Evolutionary conservation across 2,888 invertebrate genomes (phyloP).

Genomic region (Lampropteryx suffumata): DNA sequence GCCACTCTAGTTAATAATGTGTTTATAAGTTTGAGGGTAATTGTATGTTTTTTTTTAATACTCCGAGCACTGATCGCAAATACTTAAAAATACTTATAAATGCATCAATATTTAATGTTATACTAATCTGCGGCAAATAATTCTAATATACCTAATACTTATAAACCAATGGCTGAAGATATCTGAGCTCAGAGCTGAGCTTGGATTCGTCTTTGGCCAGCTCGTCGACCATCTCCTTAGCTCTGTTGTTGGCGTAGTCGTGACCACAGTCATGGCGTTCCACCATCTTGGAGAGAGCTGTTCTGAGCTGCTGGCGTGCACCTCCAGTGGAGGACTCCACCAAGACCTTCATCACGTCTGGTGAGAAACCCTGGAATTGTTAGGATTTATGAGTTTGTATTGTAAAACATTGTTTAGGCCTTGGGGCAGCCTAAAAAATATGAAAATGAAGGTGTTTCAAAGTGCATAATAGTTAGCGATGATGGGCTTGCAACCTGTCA

Average conservation of each 20-base stretch:
- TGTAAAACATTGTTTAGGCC: too few species aligned
- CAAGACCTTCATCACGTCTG: constrained; percentile 80
- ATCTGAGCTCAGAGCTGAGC: constrained; percentile 81
- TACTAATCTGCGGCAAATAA: not conserved
- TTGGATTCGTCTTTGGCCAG: constrained; percentile 82
- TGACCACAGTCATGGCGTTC: constrained; percentile 83
- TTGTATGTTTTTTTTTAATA: too few species aligned
- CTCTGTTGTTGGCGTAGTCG: constrained; percentile 82
- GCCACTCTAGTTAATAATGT: too few species aligned
- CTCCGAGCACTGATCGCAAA: too few species aligned
- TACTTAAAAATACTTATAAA: too few species aligned
- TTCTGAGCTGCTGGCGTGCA: constrained; percentile 81
- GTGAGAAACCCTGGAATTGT: constrained; percentile 83
- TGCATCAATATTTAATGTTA: not conserved
- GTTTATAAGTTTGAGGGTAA: too few species aligned
- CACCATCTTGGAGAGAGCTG: constrained; percentile 82
- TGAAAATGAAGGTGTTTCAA: too few species aligned
- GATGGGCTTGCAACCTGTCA: too few species aligned
- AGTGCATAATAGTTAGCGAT: too few species aligned
- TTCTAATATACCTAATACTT: constrained; percentile 43
- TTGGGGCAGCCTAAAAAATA: too few species aligned
- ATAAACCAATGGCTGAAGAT: constrained; percentile 81
- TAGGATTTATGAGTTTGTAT: too few species aligned
- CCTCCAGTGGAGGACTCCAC: constrained; percentile 81
- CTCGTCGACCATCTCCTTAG: constrained; percentile 79